Conservation (phyloP, 2,797 vertebrate species). For the Chiloscyllium punctatum region DNA sequence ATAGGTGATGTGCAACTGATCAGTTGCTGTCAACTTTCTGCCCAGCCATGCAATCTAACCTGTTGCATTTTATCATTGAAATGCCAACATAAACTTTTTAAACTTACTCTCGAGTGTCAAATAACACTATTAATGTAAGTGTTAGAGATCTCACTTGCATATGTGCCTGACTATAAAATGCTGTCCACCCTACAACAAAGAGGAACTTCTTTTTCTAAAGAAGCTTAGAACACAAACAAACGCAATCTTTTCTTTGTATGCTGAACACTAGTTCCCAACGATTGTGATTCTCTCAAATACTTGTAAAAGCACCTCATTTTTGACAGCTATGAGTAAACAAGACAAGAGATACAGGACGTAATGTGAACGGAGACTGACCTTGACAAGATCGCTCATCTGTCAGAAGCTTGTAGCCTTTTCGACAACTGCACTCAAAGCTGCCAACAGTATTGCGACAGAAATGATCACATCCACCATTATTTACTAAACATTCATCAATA, state of each 20-base stretch:
- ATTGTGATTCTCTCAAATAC: not conserved
- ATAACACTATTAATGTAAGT: not conserved
- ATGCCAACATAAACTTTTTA: not conserved
- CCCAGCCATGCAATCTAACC: not conserved
- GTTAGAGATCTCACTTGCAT: not conserved
- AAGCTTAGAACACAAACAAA: not conserved
- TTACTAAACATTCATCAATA: constrained; percentile 85
- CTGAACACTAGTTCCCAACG: not conserved
- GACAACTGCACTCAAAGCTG: constrained; percentile 95
- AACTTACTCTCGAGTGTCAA: not conserved
- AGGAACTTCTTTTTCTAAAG: not conserved
- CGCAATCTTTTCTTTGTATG: not conserved
- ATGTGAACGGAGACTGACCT: constrained; percentile 63
- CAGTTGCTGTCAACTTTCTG: not conserved
- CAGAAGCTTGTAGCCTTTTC: constrained; percentile 89
- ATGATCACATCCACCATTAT: constrained; percentile 90
- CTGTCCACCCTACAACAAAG: not conserved
- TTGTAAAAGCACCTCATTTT: not conserved
- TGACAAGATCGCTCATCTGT: constrained; percentile 91
- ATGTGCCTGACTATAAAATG: not conserved
- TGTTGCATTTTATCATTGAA: not conserved
- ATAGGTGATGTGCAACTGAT: not conserved
- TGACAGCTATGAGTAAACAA: not conserved
- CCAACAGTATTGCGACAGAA: constrained; percentile 85
- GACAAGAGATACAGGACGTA: not conserved